Percentiles rank a stretch among this genome's conserved stretches.
Conservation (phyloP, 1,140 invertebrate species). For the Drosophila truncata region DNA sequence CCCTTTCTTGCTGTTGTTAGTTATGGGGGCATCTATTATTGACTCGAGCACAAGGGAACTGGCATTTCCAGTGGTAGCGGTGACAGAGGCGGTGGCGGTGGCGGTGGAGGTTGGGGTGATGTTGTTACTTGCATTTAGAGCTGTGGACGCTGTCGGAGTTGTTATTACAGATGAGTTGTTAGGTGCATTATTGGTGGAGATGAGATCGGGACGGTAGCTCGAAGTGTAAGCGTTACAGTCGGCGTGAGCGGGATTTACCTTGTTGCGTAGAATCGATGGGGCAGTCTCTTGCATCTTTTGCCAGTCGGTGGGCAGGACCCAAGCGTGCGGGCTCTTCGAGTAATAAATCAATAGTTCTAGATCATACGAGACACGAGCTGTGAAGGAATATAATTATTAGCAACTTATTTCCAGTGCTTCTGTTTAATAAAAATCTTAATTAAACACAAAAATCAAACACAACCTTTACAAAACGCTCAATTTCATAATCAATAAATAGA, state of each 20-base stretch:
- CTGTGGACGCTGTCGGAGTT: conserved; percentile 16
- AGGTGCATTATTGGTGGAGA: conserved; percentile 61
- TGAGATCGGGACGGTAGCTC: conserved; percentile 27
- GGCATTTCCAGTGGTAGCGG: conserved; percentile 9
- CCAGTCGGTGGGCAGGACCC: conserved; percentile 77
- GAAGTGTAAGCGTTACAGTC: conserved; percentile 27
- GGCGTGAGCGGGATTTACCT: conserved; percentile 72
- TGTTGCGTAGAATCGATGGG: conserved; percentile 82
- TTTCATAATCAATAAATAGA: not conserved
- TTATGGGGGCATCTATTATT: conserved; percentile 13
- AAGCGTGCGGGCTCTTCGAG: conserved; percentile 80
- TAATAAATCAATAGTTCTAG: conserved; percentile 82
- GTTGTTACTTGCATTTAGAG: conserved; percentile 18
- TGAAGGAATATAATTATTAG: not conserved
- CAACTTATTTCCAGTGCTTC: not conserved
- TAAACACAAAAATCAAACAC: not conserved
- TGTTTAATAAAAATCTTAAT: not conserved
- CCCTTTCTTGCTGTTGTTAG: conserved; percentile 44
- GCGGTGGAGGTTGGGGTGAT: conserved; percentile 8
- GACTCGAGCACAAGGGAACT: conserved; percentile 11
- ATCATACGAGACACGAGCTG: conserved; percentile 79
- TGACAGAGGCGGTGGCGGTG: conserved; percentile 5
- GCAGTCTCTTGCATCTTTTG: conserved; percentile 73
- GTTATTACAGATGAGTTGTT: conserved; percentile 59
- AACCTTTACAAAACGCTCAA: not conserved